A percentile compares a stretch with the other conserved stretches of the same genome.
Evolutionary conservation across 2,113 vertebrate species (phyloP).

Genomic region (Gobio gobio): DNA sequence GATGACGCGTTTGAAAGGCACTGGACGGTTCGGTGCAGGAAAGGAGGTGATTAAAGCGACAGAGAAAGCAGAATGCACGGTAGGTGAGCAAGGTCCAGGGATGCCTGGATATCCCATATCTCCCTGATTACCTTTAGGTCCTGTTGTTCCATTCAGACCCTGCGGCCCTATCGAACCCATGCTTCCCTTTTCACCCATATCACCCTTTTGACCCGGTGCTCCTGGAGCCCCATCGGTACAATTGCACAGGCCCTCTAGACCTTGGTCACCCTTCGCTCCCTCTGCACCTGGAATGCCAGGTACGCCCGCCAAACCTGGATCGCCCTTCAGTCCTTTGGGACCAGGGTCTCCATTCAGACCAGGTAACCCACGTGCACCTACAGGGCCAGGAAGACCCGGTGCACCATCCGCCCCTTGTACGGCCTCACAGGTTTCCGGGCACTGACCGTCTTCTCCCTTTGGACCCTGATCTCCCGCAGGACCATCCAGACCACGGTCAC

Average conservation of each 20-base stretch:
- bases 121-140: slow-evolving; percentile 63
- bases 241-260: slow-evolving; percentile 64
- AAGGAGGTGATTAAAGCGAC: slow-evolving; percentile 55
- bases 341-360: slow-evolving; percentile 60
- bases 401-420: slow-evolving; percentile 58
- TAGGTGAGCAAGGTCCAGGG: slow-evolving; percentile 70
- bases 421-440: slow-evolving; percentile 63
- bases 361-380: slow-evolving; percentile 61
- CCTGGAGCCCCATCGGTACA: slow-evolving; percentile 67
- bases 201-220: slow-evolving; percentile 56
- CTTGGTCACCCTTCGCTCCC: slow-evolving; percentile 69
- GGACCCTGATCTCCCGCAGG: slow-evolving; percentile 59
- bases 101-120: slow-evolving; percentile 61
- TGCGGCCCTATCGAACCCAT: slow-evolving; percentile 52
- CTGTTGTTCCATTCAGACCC: slow-evolving; percentile 56
- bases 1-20: slow-evolving; percentile 59
- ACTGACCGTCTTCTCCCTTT: slow-evolving; percentile 63
- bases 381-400: slow-evolving; percentile 63
- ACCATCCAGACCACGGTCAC: slow-evolving; percentile 63
- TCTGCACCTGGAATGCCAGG: slow-evolving; percentile 58
- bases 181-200: slow-evolving; percentile 56
- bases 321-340: slow-evolving; percentile 63
- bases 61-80: slow-evolving; percentile 70
- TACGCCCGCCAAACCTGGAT: slow-evolving; percentile 58
- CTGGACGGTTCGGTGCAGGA: slow-evolving; percentile 60